Conservation (phyloP, 2,888 invertebrate genomes). For the Drosophila quinaria region DNA sequence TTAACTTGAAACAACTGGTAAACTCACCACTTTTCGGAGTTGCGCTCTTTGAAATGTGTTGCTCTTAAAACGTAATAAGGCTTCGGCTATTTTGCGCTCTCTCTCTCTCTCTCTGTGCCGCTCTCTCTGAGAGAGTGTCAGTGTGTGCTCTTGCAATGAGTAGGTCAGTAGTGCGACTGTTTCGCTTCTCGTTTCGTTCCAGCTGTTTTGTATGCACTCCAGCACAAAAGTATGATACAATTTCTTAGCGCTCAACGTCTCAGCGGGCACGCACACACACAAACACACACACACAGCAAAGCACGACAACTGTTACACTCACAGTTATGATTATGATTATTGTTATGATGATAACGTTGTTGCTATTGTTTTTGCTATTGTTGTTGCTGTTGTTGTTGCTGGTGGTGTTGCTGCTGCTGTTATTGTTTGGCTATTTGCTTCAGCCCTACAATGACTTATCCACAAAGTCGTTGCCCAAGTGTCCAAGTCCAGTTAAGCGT, state of each 20-base stretch:
- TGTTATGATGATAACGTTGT: conserved; percentile 72
- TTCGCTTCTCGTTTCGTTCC: conserved; percentile 35
- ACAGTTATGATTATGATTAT: conserved; percentile 75
- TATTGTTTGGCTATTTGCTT: conserved; percentile 57
- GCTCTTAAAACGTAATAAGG: conserved; percentile 57
- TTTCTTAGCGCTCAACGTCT: conserved; percentile 46
- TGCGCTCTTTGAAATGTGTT: conserved; percentile 40
- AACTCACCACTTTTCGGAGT: conserved; percentile 80
- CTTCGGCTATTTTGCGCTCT: neutral
- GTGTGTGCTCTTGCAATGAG: conserved; percentile 47
- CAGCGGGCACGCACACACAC: conserved; percentile 11
- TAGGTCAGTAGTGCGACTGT: conserved; percentile 82
- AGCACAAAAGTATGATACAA: conserved; percentile 58
- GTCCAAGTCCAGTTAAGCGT: conserved; percentile 39
- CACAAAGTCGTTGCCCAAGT: conserved; percentile 17
- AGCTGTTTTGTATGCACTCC: conserved; percentile 55
- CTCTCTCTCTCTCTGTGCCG: conserved; percentile 19
- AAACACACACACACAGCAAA: conserved; percentile 7
- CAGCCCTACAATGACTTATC: conserved; percentile 41
- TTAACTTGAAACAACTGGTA: conserved; percentile 36
- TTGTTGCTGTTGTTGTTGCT: neutral
- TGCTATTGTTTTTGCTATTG: conserved; percentile 35
- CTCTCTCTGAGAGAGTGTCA: conserved; percentile 7
- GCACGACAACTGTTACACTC: conserved; percentile 57
- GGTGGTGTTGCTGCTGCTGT: conserved; percentile 23